These are phyloP conservation scores for Cololabis saira DNA, from an alignment of 2,113 vertebrate genomes.

Conservation along the genomic window DNA sequence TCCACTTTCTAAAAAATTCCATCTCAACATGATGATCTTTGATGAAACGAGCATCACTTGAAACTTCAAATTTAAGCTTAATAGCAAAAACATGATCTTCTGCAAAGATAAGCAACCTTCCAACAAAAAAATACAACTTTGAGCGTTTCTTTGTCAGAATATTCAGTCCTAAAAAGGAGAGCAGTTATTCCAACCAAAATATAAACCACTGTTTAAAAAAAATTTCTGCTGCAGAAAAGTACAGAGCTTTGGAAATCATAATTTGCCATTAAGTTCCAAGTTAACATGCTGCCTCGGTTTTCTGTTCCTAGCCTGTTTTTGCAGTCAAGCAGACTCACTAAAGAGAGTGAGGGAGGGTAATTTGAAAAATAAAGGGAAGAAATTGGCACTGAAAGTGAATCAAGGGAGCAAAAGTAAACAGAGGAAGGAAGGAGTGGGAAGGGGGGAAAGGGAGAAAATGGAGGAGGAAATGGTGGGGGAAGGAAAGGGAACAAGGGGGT, in stretches of 20 bases:
- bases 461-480: slow-evolving; percentile 63
- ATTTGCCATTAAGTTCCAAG: slow-evolving; percentile 36
- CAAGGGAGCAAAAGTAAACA: slow-evolving; percentile 79
- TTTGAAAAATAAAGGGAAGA: slow-evolving; percentile 68
- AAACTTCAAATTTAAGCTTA: too few relatives aligned
- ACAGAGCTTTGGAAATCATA: slow-evolving; percentile 6
- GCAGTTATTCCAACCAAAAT: slow-evolving; percentile 2
- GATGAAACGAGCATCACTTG: too few relatives aligned
- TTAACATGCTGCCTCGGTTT: slow-evolving; percentile 26
- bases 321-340: slow-evolving; percentile 53
- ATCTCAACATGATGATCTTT: too few relatives aligned
- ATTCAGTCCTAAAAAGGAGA: not conserved
- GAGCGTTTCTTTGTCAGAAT: too few relatives aligned
- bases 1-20: too few relatives aligned
- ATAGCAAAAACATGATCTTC: too few relatives aligned
- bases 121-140: too few relatives aligned
- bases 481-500: slow-evolving; percentile 49
- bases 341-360: slow-evolving; percentile 52
- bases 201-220: slow-evolving; percentile 5
- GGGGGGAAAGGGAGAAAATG: slow-evolving; percentile 61
- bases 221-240: not conserved
- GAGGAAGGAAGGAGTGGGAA: slow-evolving; percentile 79
- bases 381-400: slow-evolving; percentile 73
- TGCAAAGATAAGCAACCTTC: too few relatives aligned
- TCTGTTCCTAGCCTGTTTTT: slow-evolving; percentile 31